Evolutionary conservation across 2,113 vertebrate species (phyloP), one percentile per base, ranked within the genome.

Genomic region (Microtus pennsylvanicus): DNA sequence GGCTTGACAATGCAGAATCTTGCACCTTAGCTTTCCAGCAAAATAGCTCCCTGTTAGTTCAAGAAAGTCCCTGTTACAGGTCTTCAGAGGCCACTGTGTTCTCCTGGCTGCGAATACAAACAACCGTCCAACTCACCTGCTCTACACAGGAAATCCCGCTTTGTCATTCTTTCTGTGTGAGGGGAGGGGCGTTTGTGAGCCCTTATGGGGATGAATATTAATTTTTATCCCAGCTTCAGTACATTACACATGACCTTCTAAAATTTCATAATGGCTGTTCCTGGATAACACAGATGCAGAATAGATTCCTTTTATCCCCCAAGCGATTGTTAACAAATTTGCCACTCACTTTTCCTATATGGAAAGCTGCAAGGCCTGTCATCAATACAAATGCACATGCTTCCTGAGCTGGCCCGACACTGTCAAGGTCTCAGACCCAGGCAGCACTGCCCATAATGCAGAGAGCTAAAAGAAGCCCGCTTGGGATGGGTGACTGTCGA

Each of bases 241-340:
- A 63, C 55, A 28, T 97, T 98, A 91, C 82, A 80, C 87, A 83
- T 74, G 87, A 95, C 92, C 96, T 97, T 97, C 97, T 98, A 97
- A 98, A 98, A 96, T 70, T 72, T 38, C 26, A 30, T 65, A 65
- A 65, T 65, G 82, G 13, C 55, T 83, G 24, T 42, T 65, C 82
- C 58, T 85, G 26, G 58, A 45, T 30, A 85, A 19, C 82, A 65
- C 74, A 75, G 14, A 91, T 95, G 61, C 74, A 26, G 97, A 94
- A 97, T 86, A 78, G 0, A 0, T 63, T 88, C 35, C 42, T 45
- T 7, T 50, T 82, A 95, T 95, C 92, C 52, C 47, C 28, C 58
- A 95, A 70, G 63, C 89, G 78, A 67, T 63, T 69, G 82, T 95
- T 74, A 26, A 87, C 69, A 82, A 45, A 28, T n/a, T 70, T n/a